Evolutionary conservation across 1,140 invertebrate genomes (phyloP), one percentile per base, ranked within the genome.

Genomic region (Leguminivora glycinivorella): DNA sequence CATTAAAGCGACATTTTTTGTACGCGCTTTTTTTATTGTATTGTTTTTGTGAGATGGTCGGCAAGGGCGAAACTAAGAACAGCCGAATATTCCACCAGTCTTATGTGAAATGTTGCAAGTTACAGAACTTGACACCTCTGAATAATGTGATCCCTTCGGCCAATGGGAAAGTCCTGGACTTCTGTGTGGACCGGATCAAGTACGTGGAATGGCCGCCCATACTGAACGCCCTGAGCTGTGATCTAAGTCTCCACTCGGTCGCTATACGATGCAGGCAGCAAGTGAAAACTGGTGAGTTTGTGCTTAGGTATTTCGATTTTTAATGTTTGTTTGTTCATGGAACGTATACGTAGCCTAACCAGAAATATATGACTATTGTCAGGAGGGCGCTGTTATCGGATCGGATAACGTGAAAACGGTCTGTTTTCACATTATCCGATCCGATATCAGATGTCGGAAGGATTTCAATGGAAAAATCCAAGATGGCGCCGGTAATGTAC

Each of bases 181-280:
- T 95, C 74, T 93, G 92, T 31, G 94, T 93, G 24, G 95, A 96
- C 81, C 92, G 94, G 24, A 92, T 96, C 17, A 95, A 95, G 79
- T 93, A 94, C 71, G 93, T 93, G 40, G 94, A 95, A 67, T 95
- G 95, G 95, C 89, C 87, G n/a, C 94, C 94, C 0, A 94, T 95
- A 9, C 76, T 95, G 26, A 94, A 94, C 70, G 94, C 95, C 0
- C 75, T 96, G 1, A 93, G 94, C 3, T 91, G 93, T 31, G 95
- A 95, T 80, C 89, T 93, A 19, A 94, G 93, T 70, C 88, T 95
- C 26, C 93, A 94, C 77, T 91, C 92, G 24, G 85, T 94, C 19
- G 84, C 90, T n/a, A 92, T 94, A 69, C 87, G 89, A 81, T 92
- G 91, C 76, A 79, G 91, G 5, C 87, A 92, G 60, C 84, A 82